phyloP scores from a whole-genome alignment of 2,888 invertebrate genomes.

The Lasioglossum calceatum region DNA sequence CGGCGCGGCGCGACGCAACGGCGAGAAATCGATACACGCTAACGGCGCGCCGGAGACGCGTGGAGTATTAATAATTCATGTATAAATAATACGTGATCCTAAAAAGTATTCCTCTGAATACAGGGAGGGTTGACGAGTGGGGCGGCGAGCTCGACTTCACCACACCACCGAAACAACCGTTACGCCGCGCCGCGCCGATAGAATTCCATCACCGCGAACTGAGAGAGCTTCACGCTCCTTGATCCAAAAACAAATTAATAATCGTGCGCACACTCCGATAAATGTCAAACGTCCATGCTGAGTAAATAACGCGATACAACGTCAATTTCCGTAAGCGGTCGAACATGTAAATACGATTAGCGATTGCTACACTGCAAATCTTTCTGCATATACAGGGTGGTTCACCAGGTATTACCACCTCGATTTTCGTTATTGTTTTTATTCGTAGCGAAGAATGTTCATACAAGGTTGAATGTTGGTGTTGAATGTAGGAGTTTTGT shows the following conservation, averaged over 20 bases:
- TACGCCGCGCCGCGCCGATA: too few relatives aligned
- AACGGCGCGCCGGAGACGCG: conserved; percentile 42
- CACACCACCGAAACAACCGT: not conserved
- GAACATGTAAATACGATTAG: not conserved
- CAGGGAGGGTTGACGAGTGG: not conserved
- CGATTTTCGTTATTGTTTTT: too few relatives aligned
- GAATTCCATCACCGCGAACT: not conserved
- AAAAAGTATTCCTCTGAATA: conserved; percentile 36
- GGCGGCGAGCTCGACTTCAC: not conserved
- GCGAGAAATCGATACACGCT: conserved; percentile 55
- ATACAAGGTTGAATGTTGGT: too few relatives aligned
- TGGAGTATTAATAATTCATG: conserved; percentile 45
- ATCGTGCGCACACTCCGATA: not conserved
- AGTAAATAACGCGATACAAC: not conserved
- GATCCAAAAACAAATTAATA: conserved; percentile 21
- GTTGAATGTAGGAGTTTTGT: too few relatives aligned
- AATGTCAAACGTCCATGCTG: not conserved
- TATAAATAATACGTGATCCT: conserved; percentile 55
- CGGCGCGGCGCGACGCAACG: conserved; percentile 28
- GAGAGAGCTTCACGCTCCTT: not conserved
- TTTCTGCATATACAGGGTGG: not conserved
- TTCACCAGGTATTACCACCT: too few relatives aligned
- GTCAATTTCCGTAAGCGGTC: not conserved
- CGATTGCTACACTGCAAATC: not conserved
- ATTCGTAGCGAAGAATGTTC: too few relatives aligned